Evolutionary conservation across 2,888 invertebrate genomes (phyloP).

Genomic region (Stenchaetothrips biformis): DNA sequence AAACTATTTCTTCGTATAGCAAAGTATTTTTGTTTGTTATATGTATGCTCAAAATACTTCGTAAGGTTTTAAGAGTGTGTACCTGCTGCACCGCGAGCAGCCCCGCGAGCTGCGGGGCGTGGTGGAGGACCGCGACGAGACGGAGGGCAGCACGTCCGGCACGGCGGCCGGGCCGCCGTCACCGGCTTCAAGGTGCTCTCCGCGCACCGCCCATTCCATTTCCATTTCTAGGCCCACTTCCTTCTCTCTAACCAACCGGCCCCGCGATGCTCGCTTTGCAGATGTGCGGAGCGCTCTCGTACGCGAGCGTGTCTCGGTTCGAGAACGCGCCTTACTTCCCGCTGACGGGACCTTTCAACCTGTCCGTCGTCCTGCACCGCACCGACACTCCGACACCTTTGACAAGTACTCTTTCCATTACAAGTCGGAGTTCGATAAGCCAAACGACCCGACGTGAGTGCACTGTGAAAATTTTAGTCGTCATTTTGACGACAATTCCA

Average conservation of each 20-base stretch:
- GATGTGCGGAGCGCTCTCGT: slow-evolving; percentile 66
- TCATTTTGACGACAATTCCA: not conserved
- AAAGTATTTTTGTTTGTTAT: too few relatives aligned
- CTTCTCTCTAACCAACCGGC: too few relatives aligned
- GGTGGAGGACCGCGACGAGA: slow-evolving; percentile 31
- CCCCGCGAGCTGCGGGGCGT: slow-evolving; percentile 33
- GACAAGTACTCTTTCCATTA: slow-evolving; percentile 47
- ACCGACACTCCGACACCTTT: slow-evolving; percentile 70
- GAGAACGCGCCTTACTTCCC: slow-evolving; percentile 47
- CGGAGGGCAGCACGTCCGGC: slow-evolving; percentile 43
- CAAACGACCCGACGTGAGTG: not conserved
- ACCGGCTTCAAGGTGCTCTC: slow-evolving; percentile 48
- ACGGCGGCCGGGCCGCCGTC: slow-evolving; percentile 41
- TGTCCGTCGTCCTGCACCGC: slow-evolving; percentile 69
- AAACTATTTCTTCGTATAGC: too few relatives aligned
- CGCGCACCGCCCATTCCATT: too few relatives aligned
- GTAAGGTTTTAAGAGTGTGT: too few relatives aligned
- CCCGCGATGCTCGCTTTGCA: slow-evolving; percentile 48
- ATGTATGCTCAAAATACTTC: too few relatives aligned
- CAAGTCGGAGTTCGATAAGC: not conserved
- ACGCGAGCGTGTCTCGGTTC: slow-evolving; percentile 46
- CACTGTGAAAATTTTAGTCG: not conserved
- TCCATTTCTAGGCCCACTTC: too few relatives aligned
- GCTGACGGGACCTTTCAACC: slow-evolving; percentile 71
- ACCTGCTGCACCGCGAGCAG: slow-evolving; percentile 39